Evolutionary conservation across 2,113 vertebrate genomes (phyloP).

Genomic region (Kryptolebias marmoratus): DNA sequence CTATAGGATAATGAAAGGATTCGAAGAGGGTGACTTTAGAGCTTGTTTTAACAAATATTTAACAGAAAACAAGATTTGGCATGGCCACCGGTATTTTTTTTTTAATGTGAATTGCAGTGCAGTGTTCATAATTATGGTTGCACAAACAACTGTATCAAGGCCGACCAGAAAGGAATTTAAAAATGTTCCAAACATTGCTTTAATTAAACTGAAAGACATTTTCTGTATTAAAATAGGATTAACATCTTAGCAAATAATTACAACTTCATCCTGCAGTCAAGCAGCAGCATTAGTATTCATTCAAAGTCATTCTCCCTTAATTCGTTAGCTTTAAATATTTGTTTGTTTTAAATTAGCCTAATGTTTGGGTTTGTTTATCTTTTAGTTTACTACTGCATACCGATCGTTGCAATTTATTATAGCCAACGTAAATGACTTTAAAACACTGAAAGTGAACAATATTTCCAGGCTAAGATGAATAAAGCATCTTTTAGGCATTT

Average conservation of each 20-base stretch:
- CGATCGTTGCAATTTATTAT: background rate
- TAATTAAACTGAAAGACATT: background rate
- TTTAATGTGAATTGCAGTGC: background rate
- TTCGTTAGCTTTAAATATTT: background rate
- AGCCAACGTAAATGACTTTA: slow-evolving; percentile 1
- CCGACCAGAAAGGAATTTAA: background rate
- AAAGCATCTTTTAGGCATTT: background rate
- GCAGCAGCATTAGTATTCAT: background rate
- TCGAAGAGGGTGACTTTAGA: too few relatives aligned
- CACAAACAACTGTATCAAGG: background rate
- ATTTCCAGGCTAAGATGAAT: slow-evolving; percentile 3
- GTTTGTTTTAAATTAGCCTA: background rate
- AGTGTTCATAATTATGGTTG: background rate
- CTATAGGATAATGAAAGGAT: too few relatives aligned
- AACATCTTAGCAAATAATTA: background rate
- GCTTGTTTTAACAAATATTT: too few relatives aligned
- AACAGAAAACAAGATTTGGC: too few relatives aligned
- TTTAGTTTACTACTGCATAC: background rate
- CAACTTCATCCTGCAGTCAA: background rate
- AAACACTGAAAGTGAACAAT: background rate
- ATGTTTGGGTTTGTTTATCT: background rate
- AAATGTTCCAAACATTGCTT: background rate
- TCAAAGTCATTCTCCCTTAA: background rate
- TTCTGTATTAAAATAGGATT: background rate
- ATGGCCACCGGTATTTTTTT: too few relatives aligned